Percentiles rank a stretch among this genome's conserved stretches.
These are phyloP conservation scores for Enteromius argenteus DNA, from an alignment of 2,797 vertebrate genomes.

Conservation along the genomic window DNA sequence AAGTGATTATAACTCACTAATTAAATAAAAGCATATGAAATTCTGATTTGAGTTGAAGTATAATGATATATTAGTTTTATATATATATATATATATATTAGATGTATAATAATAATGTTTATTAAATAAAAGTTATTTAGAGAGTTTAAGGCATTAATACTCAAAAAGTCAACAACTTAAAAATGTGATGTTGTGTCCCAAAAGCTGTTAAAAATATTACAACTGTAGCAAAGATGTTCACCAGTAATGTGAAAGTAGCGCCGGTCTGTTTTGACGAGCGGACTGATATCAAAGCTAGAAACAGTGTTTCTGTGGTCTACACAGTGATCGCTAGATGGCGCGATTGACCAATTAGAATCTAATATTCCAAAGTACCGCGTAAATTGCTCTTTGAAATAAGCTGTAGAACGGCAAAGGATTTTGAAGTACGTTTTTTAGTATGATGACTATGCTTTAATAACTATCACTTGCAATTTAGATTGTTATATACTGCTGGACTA, in stretches of 20 bases:
- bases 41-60: not conserved
- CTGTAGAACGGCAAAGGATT: not conserved
- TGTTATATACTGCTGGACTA: not conserved
- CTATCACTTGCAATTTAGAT: not conserved
- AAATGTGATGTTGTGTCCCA: not conserved
- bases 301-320: no score
- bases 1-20: not conserved
- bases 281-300: not conserved
- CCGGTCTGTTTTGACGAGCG: not conserved
- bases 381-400: not conserved
- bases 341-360: no score
- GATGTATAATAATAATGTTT: no score
- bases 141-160: not conserved
- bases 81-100: no score
- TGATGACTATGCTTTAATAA: not conserved
- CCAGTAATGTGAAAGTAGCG: not conserved
- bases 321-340: not conserved
- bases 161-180: not conserved
- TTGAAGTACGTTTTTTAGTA: not conserved
- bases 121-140: not conserved
- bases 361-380: not conserved
- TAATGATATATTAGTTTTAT: not conserved
- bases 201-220: not conserved
- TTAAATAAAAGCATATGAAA: not conserved
- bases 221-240: not conserved